Evolutionary conservation across 2,797 vertebrate species (phyloP).

Genomic region (Spinus olivaceus): DNA sequence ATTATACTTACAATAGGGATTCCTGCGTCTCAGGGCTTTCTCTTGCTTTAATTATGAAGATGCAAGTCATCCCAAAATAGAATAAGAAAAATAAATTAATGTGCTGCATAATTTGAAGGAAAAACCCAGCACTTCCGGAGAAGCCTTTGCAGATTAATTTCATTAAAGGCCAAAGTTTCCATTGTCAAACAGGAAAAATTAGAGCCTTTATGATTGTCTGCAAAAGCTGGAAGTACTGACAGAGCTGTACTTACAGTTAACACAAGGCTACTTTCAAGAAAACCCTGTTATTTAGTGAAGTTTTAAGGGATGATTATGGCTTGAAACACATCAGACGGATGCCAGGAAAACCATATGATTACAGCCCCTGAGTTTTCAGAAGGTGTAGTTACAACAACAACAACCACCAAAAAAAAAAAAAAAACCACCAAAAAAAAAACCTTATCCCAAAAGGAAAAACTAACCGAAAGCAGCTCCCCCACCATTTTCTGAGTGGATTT

Average conservation of each 20-base stretch:
- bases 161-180: constrained; percentile 9
- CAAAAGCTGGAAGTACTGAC: constrained; percentile 27
- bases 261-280: background rate
- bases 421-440: background rate
- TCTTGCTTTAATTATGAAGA: constrained; percentile 59
- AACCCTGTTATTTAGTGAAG: background rate
- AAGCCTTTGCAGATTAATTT: constrained; percentile 14
- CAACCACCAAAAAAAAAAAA: background rate
- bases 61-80: constrained; percentile 59
- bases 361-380: background rate
- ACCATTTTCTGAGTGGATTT: background rate
- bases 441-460: background rate
- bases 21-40: constrained; percentile 12
- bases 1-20: constrained; percentile 46
- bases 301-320: background rate
- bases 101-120: background rate
- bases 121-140: background rate
- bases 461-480: background rate
- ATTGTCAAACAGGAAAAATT: background rate
- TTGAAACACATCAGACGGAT: background rate
- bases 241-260: background rate
- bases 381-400: background rate
- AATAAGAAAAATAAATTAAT: constrained; percentile 65
- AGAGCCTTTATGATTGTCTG: constrained; percentile 10
- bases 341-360: background rate